Percentiles rank a stretch among this genome's conserved stretches.
These are phyloP conservation scores for Grapholita molesta DNA, from an alignment of 1,140 invertebrate species.

Conservation along the genomic window DNA sequence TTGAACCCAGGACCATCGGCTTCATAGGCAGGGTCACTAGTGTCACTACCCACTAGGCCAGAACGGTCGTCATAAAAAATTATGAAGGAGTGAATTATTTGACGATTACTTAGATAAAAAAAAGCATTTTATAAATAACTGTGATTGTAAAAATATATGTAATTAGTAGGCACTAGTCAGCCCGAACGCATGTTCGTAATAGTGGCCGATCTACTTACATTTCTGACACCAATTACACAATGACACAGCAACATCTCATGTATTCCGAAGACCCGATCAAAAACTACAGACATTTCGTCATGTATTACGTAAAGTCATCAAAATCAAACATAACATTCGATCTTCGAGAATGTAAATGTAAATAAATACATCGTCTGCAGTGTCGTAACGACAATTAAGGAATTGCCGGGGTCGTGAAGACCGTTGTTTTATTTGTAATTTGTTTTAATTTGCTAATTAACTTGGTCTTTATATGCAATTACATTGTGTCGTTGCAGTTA, in stretches of 20 bases:
- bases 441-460: background rate
- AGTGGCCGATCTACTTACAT: background rate
- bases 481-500: background rate
- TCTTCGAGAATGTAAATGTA: background rate
- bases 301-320: background rate
- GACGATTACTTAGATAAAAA: too few relatives aligned
- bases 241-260: background rate
- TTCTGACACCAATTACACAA: background rate
- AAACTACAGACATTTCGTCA: background rate
- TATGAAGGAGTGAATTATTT: too few relatives aligned
- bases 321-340: background rate
- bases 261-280: background rate
- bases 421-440: background rate
- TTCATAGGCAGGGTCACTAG: too few relatives aligned
- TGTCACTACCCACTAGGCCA: too few relatives aligned
- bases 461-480: background rate
- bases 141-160: too few relatives aligned
- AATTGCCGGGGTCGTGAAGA: background rate
- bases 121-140: too few relatives aligned
- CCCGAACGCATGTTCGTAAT: too few relatives aligned
- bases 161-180: too few relatives aligned
- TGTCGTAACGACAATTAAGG: background rate
- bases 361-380: background rate
- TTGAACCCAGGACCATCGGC: too few relatives aligned
- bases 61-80: too few relatives aligned